Evolutionary conservation across 2,797 vertebrate genomes (phyloP), one percentile per base, ranked within the genome.

Genomic region (Lindbergichthys nudifrons): DNA sequence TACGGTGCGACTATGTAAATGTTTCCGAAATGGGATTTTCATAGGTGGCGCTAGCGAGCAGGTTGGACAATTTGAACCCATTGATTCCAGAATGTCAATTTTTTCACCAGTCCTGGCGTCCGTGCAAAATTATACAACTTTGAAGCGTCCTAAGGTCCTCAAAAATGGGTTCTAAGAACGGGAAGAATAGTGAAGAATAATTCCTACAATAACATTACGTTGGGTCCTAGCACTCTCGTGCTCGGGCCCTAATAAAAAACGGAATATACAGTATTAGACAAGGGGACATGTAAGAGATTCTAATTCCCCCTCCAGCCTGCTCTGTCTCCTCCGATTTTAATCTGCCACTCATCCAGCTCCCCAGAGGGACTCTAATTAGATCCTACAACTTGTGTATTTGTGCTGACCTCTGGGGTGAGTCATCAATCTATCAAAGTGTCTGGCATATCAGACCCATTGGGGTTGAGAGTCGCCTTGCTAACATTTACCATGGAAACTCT

Each of bases 371-470:
- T 91, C 92, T 96, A 96, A 97, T 96, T 96, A 96, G 94, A 96
- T 96, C 92, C 93, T 94, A 90, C 88, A 84, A 88, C 90, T 92
- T 94, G 60, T 94, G 95, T 95, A 94, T 96, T 95, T 95, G 87
- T 89, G 88, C 83, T 95, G 94, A 96, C 96, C 95, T 94, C 91
- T 21, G 80, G 88, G 95, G 95, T 95, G 93, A 96, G 93, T 93
- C 94, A 94, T 95, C 94, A 80, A 87, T 89, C 73, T 14, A 73
- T 84, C 75, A 87, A 51, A 81, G 73, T 80, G 76, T 76, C 80
- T 77, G 50, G 16, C 65, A 47, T 73, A 23, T 62, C 36, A 30
- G 48, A 70, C 12, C 23, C 58, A 51, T 46, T 23, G 6, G 0
- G 39, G 32, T 10, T 43, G 19, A 62, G 48, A 65, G 39, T 47